Conservation (phyloP, 2,888 invertebrate genomes). For the Anthoptus insignis region DNA sequence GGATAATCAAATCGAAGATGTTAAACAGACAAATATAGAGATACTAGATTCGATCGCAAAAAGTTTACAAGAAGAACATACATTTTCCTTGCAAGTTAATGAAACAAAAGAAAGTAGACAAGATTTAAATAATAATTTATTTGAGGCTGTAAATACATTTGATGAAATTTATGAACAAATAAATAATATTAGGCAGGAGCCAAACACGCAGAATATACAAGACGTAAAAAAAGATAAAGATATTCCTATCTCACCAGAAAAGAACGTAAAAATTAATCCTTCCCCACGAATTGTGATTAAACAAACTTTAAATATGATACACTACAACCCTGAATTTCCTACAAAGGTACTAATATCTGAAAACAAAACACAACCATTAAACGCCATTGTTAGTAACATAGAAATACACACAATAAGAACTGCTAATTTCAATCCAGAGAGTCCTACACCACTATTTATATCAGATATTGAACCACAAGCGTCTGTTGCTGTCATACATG, state of each 20-base stretch:
- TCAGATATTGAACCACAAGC: conserved; percentile 34
- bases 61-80: conserved; percentile 76
- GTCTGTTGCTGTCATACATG: conserved; percentile 32
- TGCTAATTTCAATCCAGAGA: conserved; percentile 21
- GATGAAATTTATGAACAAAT: conserved; percentile 81
- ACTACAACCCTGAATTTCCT: conserved; percentile 34
- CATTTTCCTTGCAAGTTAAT: conserved; percentile 60
- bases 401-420: conserved; percentile 43
- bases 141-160: conserved; percentile 70
- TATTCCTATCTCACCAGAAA: conserved; percentile 16
- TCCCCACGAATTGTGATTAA: conserved; percentile 23
- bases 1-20: conserved; percentile 71
- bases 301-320: conserved; percentile 36
- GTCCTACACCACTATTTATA: conserved; percentile 29
- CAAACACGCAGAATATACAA: conserved; percentile 18
- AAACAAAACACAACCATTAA: conserved; percentile 54
- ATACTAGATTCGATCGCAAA: conserved; percentile 79
- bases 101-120: conserved; percentile 46
- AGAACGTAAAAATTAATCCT: background rate
- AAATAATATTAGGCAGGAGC: conserved; percentile 48
- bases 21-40: conserved; percentile 75
- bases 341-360: conserved; percentile 60
- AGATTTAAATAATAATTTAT: conserved; percentile 74
- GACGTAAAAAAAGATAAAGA: conserved; percentile 4
- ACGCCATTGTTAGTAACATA: conserved; percentile 60